Evolutionary conservation across 2,888 invertebrate genomes (phyloP).

Genomic region (Andrena minutula): DNA sequence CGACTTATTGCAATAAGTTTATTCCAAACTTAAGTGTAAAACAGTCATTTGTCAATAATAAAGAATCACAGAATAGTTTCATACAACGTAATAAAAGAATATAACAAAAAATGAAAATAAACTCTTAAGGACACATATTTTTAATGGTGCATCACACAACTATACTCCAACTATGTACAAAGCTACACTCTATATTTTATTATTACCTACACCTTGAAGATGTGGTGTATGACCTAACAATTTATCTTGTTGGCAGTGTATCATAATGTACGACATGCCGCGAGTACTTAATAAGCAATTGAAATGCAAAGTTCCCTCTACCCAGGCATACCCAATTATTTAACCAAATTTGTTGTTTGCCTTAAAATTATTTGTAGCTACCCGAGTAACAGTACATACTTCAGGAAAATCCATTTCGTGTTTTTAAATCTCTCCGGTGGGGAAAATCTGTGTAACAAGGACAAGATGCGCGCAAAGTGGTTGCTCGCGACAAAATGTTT

Average conservation of each 20-base stretch:
- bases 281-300: conserved; percentile 45
- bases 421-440: too few species aligned
- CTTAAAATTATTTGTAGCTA: background rate
- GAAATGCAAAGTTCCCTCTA: background rate
- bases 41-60: background rate
- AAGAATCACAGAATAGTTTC: background rate
- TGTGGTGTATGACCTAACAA: conserved; percentile 23
- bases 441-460: too few species aligned
- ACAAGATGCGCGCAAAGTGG: background rate
- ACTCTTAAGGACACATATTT: conserved; percentile 11
- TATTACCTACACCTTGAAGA: conserved; percentile 18
- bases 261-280: conserved; percentile 36
- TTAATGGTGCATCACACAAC: conserved; percentile 31
- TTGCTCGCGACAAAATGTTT: conserved; percentile 17
- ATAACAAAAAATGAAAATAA: conserved; percentile 8
- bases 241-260: conserved; percentile 33
- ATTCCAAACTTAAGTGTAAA: background rate
- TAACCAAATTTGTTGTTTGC: background rate
- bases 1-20: background rate
- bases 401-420: too few species aligned
- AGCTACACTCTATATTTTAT: conserved; percentile 29
- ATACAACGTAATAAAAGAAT: conserved; percentile 1
- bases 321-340: background rate
- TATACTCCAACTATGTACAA: conserved; percentile 31
- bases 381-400: too few species aligned